These are phyloP conservation scores for Biston betularia DNA, from an alignment of 2,888 invertebrate species.

Conservation along the genomic window DNA sequence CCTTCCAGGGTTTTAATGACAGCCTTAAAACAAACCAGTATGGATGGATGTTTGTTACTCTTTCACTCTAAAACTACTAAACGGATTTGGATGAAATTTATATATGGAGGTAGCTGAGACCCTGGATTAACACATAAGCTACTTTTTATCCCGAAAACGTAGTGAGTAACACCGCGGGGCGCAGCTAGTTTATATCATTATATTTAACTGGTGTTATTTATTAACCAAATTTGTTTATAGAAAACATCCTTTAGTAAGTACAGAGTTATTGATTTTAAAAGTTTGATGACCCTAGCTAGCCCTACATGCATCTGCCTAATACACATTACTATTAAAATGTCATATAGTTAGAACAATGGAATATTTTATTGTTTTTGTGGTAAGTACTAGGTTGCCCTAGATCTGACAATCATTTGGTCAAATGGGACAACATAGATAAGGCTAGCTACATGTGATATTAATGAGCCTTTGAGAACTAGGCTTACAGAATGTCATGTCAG, in stretches of 20 bases:
- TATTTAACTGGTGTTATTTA: too few species aligned
- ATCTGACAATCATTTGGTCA: slow-evolving; percentile 58
- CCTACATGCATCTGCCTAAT: slow-evolving; percentile 9
- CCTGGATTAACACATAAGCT: too few species aligned
- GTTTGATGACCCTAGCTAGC: slow-evolving; percentile 12
- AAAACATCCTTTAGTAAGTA: not conserved
- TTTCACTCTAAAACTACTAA: too few species aligned
- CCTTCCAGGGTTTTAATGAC: too few species aligned
- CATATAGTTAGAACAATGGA: not conserved
- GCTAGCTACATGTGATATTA: slow-evolving; percentile 20
- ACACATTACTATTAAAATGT: slow-evolving; percentile 8
- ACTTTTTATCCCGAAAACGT: too few species aligned
- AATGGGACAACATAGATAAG: slow-evolving; percentile 53
- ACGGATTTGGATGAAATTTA: too few species aligned
- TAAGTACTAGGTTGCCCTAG: slow-evolving; percentile 54
- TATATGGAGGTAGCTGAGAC: too few species aligned
- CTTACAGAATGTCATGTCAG: not conserved
- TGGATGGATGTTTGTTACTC: too few species aligned
- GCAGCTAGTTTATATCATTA: too few species aligned
- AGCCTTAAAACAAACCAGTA: too few species aligned
- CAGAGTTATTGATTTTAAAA: not conserved
- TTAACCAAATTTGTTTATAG: too few species aligned
- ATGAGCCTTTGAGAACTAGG: slow-evolving; percentile 17
- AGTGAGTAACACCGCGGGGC: too few species aligned
- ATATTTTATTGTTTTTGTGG: slow-evolving; percentile 32